Conservation (phyloP, 2,797 vertebrate species). For the Coregonus suidteri region DNA sequence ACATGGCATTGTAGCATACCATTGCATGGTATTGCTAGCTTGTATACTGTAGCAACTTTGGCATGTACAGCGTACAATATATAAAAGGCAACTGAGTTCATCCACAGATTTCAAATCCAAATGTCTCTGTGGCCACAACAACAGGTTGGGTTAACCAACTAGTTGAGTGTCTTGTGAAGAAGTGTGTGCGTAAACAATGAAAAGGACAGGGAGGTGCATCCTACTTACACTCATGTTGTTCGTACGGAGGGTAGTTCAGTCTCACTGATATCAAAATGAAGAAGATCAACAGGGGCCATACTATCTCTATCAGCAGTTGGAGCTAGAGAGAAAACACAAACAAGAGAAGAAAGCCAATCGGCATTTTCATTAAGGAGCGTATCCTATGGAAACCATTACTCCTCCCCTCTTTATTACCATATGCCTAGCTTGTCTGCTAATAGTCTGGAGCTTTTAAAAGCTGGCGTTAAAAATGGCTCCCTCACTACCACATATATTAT, state of each 20-base stretch:
- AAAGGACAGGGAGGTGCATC: slow-evolving; percentile 1
- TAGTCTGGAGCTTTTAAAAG: neutral
- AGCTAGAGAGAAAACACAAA: slow-evolving; percentile 74
- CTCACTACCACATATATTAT: neutral
- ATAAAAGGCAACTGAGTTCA: no score
- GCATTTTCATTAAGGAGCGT: slow-evolving; percentile 27
- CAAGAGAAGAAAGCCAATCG: slow-evolving; percentile 22
- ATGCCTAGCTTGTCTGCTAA: neutral
- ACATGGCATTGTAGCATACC: neutral
- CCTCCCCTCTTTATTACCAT: neutral
- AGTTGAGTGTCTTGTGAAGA: neutral
- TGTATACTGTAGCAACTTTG: no score
- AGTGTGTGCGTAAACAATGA: neutral
- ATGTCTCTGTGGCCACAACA: no score
- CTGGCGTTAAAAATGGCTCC: neutral
- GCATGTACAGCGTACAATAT: no score
- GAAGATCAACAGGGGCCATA: slow-evolving; percentile 97
- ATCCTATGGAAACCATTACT: slow-evolving; percentile 14
- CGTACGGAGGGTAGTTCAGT: slow-evolving; percentile 91
- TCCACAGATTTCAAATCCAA: no score
- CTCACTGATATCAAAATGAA: slow-evolving; percentile 95
- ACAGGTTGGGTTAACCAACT: no score
- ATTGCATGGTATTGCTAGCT: neutral
- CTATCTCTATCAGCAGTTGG: slow-evolving; percentile 90
- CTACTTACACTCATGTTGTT: slow-evolving; percentile 97